A percentile compares a stretch with the other conserved stretches of the same genome.
Evolutionary conservation across 2,888 invertebrate species (phyloP).

Genomic region (Chorisops tibialis): DNA sequence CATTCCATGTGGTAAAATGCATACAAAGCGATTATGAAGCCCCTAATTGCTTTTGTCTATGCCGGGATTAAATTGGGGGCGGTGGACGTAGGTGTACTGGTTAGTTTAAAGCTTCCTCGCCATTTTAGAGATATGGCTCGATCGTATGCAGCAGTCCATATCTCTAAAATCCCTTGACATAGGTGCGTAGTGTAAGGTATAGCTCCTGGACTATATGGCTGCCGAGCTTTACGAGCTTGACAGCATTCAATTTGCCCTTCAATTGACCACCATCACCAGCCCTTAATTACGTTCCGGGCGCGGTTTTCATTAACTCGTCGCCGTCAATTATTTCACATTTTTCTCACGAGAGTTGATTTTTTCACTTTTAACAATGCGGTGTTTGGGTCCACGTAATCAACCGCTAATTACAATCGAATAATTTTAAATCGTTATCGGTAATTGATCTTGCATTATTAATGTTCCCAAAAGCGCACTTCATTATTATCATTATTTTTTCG

Average conservation of each 20-base stretch:
- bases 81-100: neutral
- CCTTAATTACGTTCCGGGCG: conserved; percentile 16
- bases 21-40: conserved; percentile 16
- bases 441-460: no score
- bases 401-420: no score
- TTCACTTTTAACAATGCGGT: no score
- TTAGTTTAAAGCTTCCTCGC: neutral
- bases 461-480: no score
- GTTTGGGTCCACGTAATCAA: no score
- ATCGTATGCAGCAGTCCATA: neutral
- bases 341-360: neutral
- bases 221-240: neutral
- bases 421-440: no score
- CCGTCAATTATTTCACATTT: conserved; percentile 11
- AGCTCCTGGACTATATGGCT: neutral
- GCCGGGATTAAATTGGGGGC: neutral
- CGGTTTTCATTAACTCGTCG: conserved; percentile 18
- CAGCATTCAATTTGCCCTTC: conserved; percentile 7
- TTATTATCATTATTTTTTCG: no score
- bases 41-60: conserved; percentile 19
- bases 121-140: neutral
- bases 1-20: conserved; percentile 4
- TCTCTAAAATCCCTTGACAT: no score
- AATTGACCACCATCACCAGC: neutral
- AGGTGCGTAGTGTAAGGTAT: no score